Percentiles rank a stretch among this genome's conserved stretches.
Conservation (phyloP, 2,113 vertebrate species). For the Zosterops borbonicus region DNA sequence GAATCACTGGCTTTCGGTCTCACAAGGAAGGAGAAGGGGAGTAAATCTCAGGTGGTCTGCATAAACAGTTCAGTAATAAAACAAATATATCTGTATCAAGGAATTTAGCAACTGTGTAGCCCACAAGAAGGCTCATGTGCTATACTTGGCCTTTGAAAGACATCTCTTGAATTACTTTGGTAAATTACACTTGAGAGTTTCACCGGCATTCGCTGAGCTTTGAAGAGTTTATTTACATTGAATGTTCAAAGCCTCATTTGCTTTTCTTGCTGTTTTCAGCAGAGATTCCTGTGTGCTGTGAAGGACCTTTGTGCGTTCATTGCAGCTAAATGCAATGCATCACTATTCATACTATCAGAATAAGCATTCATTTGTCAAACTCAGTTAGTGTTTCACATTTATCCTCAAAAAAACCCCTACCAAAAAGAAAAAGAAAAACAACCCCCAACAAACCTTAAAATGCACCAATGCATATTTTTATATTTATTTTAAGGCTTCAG, state of each 20-base stretch:
- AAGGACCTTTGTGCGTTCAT: background rate
- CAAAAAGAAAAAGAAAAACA: background rate
- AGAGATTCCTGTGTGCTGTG: background rate
- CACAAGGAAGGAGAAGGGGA: background rate
- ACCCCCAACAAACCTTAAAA: background rate
- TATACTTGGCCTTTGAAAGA: background rate
- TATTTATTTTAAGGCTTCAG: background rate
- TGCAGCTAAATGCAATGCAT: background rate
- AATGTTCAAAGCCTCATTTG: background rate
- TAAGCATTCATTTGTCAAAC: background rate
- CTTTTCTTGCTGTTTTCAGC: background rate
- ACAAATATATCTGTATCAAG: background rate
- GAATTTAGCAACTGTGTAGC: background rate
- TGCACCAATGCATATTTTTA: background rate
- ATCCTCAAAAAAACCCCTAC: background rate
- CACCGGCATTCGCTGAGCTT: background rate
- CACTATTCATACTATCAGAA: background rate
- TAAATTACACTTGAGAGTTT: background rate
- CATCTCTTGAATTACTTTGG: background rate
- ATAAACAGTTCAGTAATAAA: background rate
- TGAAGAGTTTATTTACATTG: background rate
- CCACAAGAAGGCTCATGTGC: background rate
- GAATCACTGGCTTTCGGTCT: accelerated
- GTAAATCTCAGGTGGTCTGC: background rate
- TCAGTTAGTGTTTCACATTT: background rate